These are phyloP conservation scores for Himalopsyche tibetana DNA, from an alignment of 2,888 invertebrate species.

Conservation along the genomic window DNA sequence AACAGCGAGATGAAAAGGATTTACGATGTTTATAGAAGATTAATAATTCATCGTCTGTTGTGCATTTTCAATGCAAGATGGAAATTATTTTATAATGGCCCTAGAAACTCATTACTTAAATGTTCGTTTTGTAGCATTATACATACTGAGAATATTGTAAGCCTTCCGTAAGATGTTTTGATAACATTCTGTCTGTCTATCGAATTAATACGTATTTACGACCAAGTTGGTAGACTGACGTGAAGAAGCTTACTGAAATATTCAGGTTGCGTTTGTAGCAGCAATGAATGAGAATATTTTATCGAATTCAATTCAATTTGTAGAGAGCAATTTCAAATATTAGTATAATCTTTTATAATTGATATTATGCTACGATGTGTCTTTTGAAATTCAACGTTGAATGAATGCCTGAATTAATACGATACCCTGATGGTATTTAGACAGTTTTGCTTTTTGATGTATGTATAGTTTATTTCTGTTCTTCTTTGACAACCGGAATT, in stretches of 20 bases:
- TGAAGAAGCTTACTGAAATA: neutral
- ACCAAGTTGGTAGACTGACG: neutral
- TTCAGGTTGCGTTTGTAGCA: neutral
- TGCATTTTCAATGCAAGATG: conserved; percentile 35
- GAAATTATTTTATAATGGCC: conserved; percentile 12
- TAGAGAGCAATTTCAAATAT: neutral
- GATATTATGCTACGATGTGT: neutral
- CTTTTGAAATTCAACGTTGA: neutral
- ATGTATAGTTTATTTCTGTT: no score
- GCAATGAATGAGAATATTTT: neutral
- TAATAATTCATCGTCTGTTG: conserved; percentile 8
- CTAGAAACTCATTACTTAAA: conserved; percentile 13
- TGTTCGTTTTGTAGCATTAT: neutral
- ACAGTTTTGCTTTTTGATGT: no score
- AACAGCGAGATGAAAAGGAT: conserved; percentile 8
- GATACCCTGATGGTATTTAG: no score
- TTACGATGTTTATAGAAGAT: conserved; percentile 31
- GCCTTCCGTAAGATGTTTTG: neutral
- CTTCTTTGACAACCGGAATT: no score
- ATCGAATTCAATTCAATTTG: conserved; percentile 27
- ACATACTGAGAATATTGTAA: neutral
- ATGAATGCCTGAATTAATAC: no score
- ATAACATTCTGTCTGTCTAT: neutral
- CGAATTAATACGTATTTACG: conserved; percentile 37
- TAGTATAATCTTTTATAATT: neutral